Percentiles rank a stretch among this genome's conserved stretches.
phyloP scores from a whole-genome alignment of 1,140 invertebrate genomes.

The Adelges cooleyi region DNA sequence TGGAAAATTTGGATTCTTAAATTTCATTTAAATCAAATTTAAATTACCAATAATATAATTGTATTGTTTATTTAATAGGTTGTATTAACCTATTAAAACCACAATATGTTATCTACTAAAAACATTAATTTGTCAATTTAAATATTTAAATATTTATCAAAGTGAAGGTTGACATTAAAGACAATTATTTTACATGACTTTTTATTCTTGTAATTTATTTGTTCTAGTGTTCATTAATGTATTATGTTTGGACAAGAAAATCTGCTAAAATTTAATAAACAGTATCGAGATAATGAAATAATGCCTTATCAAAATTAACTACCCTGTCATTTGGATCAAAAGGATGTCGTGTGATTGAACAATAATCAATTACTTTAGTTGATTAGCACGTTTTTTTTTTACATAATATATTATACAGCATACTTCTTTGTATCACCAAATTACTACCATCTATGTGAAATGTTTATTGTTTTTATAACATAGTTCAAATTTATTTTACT shows the following conservation, averaged over 20 bases:
- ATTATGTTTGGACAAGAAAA: neutral
- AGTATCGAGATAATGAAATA: constrained; percentile 2
- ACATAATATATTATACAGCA: constrained; percentile 3
- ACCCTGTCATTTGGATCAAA: constrained; percentile 10
- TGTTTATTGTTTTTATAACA: neutral
- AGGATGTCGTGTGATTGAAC: constrained; percentile 12
- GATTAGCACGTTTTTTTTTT: constrained; percentile 24
- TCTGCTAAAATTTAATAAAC: too few species aligned
- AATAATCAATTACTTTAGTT: constrained; percentile 18
- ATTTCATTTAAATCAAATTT: too few species aligned
- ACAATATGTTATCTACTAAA: too few species aligned
- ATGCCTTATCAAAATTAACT: neutral
- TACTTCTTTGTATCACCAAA: neutral
- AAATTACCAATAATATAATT: too few species aligned
- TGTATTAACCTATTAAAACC: too few species aligned
- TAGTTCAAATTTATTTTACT: constrained; percentile 24
- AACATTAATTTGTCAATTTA: too few species aligned
- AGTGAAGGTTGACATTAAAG: too few species aligned
- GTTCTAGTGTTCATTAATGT: constrained; percentile 8
- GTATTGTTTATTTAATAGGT: too few species aligned
- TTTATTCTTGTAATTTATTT: neutral
- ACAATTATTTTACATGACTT: too few species aligned
- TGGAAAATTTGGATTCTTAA: too few species aligned
- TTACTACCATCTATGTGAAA: neutral
- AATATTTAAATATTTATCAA: too few species aligned